phyloP scores from a whole-genome alignment of 2,888 invertebrate genomes.

The Nemoura dubitans region DNA sequence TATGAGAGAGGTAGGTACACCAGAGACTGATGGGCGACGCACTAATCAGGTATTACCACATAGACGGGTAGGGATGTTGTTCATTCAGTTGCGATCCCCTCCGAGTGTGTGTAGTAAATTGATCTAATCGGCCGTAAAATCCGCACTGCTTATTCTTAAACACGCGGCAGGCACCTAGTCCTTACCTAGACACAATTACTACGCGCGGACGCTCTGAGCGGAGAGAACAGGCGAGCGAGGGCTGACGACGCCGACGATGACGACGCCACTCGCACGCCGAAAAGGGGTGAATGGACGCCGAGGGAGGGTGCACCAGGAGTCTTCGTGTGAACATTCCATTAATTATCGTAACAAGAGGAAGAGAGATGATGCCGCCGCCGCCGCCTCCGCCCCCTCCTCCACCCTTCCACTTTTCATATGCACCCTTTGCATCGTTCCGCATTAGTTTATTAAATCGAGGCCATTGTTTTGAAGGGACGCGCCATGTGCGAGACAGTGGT shows the following conservation, averaged over 20 bases:
- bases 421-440: slow-evolving; percentile 45
- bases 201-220: neutral
- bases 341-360: slow-evolving; percentile 51
- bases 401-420: slow-evolving; percentile 18
- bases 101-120: neutral
- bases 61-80: neutral
- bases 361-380: slow-evolving; percentile 33
- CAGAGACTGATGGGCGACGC: neutral
- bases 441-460: slow-evolving; percentile 52
- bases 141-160: slow-evolving; percentile 1
- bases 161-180: neutral
- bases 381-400: slow-evolving; percentile 37
- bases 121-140: neutral
- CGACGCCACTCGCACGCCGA: neutral
- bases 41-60: neutral
- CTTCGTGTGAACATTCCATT: slow-evolving; percentile 52
- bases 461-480: slow-evolving; percentile 48
- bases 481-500: slow-evolving; percentile 29
- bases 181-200: neutral
- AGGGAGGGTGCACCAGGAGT: slow-evolving; percentile 39
- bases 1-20: too few species aligned
- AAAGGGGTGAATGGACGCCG: slow-evolving; percentile 23
- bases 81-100: neutral
- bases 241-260: neutral
- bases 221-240: neutral